These are phyloP conservation scores for Sceliomorpha sp. DNA, from an alignment of 2,888 invertebrate species.

Conservation along the genomic window DNA sequence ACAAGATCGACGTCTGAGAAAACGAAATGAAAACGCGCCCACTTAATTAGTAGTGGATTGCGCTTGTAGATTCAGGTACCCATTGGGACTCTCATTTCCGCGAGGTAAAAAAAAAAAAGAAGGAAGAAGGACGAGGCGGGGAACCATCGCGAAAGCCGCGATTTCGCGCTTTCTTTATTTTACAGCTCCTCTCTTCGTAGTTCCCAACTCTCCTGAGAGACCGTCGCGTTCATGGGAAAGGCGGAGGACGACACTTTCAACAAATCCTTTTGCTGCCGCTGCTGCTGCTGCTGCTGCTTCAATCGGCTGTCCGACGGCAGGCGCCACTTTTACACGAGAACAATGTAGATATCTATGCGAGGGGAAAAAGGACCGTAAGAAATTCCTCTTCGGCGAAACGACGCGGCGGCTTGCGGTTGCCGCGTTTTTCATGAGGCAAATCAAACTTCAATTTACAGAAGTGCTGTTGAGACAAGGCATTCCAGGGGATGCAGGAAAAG, in stretches of 20 bases:
- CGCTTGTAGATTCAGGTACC: conserved; percentile 18
- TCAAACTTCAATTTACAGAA: conserved; percentile 49
- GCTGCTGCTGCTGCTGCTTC: too few relatives aligned
- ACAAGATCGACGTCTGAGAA: conserved; percentile 8
- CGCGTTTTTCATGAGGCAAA: conserved; percentile 33
- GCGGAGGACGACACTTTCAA: conserved; percentile 13
- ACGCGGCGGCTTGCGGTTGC: conserved; percentile 4
- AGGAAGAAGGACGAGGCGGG: too few relatives aligned
- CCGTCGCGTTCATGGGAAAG: conserved; percentile 6
- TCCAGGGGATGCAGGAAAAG: conserved; percentile 13
- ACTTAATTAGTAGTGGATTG: conserved; percentile 66
- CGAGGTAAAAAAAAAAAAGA: conserved; percentile 4
- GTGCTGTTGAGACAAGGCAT: conserved; percentile 25
- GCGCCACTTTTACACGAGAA: conserved; percentile 18
- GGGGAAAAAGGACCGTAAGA: conserved; percentile 12
- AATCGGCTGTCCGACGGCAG: conserved; percentile 18
- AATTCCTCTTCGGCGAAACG: conserved; percentile 12
- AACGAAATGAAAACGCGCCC: conserved; percentile 55
- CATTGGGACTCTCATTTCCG: conserved; percentile 26
- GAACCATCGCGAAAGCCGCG: too few relatives aligned
- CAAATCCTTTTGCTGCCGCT: conserved; percentile 22
- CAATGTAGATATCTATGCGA: conserved; percentile 25
- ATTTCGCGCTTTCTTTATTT: conserved; percentile 14
- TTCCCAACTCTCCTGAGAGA: conserved; percentile 13
- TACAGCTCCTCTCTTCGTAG: conserved; percentile 17